These are phyloP conservation scores for Corythornis cristatus DNA, from an alignment of 2,113 vertebrate species.

Conservation along the genomic window DNA sequence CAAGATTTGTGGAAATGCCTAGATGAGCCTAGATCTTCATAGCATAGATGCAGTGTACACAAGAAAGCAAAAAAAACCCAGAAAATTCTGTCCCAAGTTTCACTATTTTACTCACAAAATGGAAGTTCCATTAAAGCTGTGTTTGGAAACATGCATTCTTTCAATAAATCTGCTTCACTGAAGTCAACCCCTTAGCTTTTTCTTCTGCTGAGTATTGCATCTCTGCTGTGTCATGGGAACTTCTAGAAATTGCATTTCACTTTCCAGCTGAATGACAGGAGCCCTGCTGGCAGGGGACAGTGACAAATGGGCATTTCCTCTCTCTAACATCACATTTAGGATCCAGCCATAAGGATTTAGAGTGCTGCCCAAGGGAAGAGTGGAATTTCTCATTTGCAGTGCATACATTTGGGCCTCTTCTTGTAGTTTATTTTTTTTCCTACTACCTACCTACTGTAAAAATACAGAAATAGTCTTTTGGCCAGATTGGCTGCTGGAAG, in stretches of 20 bases:
- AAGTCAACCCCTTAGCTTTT: background rate
- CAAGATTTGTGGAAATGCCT: background rate
- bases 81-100: background rate
- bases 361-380: background rate
- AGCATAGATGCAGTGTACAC: background rate
- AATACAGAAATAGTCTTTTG: background rate
- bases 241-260: background rate
- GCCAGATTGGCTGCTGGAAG: background rate
- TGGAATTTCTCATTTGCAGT: background rate
- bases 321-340: background rate
- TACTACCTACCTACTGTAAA: background rate
- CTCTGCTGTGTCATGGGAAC: background rate
- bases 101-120: background rate
- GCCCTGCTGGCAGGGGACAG: background rate
- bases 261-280: background rate
- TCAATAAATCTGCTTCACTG: background rate
- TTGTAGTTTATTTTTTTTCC: background rate
- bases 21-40: background rate
- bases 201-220: background rate
- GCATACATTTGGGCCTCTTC: background rate
- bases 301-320: background rate
- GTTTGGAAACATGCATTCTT: background rate
- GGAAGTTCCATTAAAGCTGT: background rate
- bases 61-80: background rate
- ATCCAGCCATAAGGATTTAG: background rate